phyloP scores from a whole-genome alignment of 2,888 invertebrate species.

The Phymatocera aterrima region DNA sequence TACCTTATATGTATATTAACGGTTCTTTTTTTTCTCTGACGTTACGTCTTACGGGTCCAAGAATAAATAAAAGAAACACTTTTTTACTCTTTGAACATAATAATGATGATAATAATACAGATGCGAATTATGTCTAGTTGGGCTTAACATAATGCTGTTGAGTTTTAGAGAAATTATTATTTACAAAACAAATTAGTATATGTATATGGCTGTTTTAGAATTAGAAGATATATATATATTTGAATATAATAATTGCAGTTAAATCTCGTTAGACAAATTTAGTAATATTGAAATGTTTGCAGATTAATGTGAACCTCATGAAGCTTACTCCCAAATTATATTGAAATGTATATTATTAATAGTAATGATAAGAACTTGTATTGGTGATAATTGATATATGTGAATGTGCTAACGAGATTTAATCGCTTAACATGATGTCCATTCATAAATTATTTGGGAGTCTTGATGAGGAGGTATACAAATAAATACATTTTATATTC shows the following conservation, averaged over 20 bases:
- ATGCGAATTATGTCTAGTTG: slow-evolving; percentile 2
- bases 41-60: slow-evolving; percentile 43
- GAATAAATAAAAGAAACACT: slow-evolving; percentile 37
- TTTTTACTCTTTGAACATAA: slow-evolving; percentile 31
- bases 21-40: slow-evolving; percentile 22
- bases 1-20: background rate
- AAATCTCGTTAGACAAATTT: slow-evolving; percentile 73
- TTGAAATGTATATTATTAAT: slow-evolving; percentile 18
- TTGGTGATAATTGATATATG: slow-evolving; percentile 14
- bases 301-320: slow-evolving; percentile 70
- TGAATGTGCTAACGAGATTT: slow-evolving; percentile 73
- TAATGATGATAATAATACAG: slow-evolving; percentile 10
- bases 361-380: slow-evolving; percentile 27
- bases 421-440: slow-evolving; percentile 66
- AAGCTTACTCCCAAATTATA: slow-evolving; percentile 73
- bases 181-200: slow-evolving; percentile 8
- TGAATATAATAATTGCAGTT: slow-evolving; percentile 71
- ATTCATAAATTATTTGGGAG: slow-evolving; percentile 74
- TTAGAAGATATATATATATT: slow-evolving; percentile 1
- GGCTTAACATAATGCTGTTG: background rate
- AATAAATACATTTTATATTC: slow-evolving; percentile 32
- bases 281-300: slow-evolving; percentile 50
- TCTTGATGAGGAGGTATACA: slow-evolving; percentile 70
- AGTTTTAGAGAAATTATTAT: background rate
- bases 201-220: slow-evolving; percentile 12